Evolutionary conservation across 2,113 vertebrate species (phyloP), one percentile per base, ranked within the genome.

Genomic region (Pterocles orientalis): DNA sequence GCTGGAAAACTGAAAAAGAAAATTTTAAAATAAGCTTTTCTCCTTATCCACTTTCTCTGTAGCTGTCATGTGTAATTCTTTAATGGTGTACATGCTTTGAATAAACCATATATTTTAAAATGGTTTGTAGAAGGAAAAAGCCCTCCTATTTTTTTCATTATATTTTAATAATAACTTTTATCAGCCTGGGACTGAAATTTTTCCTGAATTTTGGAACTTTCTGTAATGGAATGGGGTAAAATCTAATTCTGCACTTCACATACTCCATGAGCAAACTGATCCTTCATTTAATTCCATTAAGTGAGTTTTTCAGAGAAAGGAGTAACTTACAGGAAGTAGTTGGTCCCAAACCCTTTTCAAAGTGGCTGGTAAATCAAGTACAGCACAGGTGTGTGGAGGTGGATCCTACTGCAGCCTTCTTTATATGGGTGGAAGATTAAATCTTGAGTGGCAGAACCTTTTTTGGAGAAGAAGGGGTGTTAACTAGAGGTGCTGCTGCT

Each of bases 21-120:
- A 86, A 71, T 75, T 69, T 75, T 10, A 51, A 92, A 92, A 94
- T 90, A 94, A 68, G 77, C 15, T 77, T 92, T 81, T 94, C 23
- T 86, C 33, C 53, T 89, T 82, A 78, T 82, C 43, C 45, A 9
- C 48, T 76, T 89, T 25, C 60, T 76, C 48, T 82, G 26, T 86
- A 68, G 29, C 33, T 89, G 25, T 68, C 64, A 85, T 94, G 80
- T 87, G 7, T 68, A 85, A 76, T 64, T 95, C 60, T 60, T 75
- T 64, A 81, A 81, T 66, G n/a, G 81, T 58, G 64, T 75, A 54
- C 80, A 84, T 81, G 56, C 47, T 78, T 86, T 86, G 56, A 93
- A 94, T 81, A 92, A 70, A 29, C 26, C 8, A 36, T 53, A 14
- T 61, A 53, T 87, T 91, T 91, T 41, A 11, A 85, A 82, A 82